Evolutionary conservation across 2,888 invertebrate species (phyloP), one percentile per base, ranked within the genome.

Genomic region (Heliconius erato): DNA sequence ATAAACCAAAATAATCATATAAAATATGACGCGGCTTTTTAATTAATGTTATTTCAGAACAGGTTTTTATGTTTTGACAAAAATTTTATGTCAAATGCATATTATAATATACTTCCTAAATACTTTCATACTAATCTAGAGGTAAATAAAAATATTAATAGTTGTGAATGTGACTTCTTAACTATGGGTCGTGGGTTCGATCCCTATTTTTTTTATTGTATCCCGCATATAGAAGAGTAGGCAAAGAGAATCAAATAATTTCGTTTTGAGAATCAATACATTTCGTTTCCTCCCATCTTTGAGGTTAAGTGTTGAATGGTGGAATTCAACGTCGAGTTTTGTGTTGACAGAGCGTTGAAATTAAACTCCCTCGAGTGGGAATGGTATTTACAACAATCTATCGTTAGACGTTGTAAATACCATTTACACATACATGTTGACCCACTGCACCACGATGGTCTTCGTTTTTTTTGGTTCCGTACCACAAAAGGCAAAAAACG

Each of bases 31-130:
- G 35, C 74, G 32, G 74, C n/a, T 76, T 76, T 28, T 59, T 76
- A 76, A 59, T 72, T 49, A 72, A 72, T 72, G 72, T 72, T 26
- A 72, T 72, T 72, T 72, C 72, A 16, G 72, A 26, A 72, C 72
- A 26, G 44, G 72, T 72, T 72, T 71, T 40, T 4, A 35, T 23
- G 9, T 23, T 69, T 14, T 44, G 26, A 44, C 16, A 72, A 26
- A 74, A 19, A 74, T 19, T 19, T 28, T 19, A 54, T 67, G 19
- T 19, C 26, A 16, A 54, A 26, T 74, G 44, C 23, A 35, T 7
- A 54, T 74, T 59, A 35, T 44, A 71, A n/a, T n/a, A 71, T 40
- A 71, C 11, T 23, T 40, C 40, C n/a, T 28, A 19, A 68, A 68
- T 28, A 19, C 23, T 32, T 5, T 19, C 16, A 68, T 32, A 32